Conservation (phyloP, 2,888 invertebrate genomes). For the Eurytoma californica region DNA sequence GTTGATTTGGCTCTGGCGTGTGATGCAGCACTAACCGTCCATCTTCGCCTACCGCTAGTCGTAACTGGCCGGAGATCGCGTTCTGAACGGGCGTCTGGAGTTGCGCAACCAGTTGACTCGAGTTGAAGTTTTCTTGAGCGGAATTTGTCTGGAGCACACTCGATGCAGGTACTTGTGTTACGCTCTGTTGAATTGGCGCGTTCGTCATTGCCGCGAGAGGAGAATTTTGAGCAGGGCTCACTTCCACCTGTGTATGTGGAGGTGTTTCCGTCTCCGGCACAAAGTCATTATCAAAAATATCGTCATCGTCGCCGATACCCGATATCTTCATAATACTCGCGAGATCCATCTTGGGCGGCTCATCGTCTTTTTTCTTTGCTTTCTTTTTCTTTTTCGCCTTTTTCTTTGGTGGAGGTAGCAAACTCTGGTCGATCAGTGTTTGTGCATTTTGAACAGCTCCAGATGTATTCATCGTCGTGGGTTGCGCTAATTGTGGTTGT, state of each 20-base stretch:
- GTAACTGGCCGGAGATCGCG: constrained; percentile 77
- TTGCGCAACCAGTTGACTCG: constrained; percentile 76
- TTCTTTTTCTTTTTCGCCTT: constrained; percentile 78
- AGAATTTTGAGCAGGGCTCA: constrained; percentile 61
- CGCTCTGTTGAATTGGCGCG: constrained; percentile 57
- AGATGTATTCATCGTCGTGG: constrained; percentile 61
- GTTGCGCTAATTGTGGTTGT: constrained; percentile 70
- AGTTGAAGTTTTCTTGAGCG: constrained; percentile 55
- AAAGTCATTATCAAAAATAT: constrained; percentile 75
- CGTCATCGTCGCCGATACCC: constrained; percentile 83
- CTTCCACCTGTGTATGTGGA: constrained; percentile 61
- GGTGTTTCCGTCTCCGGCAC: constrained; percentile 64
- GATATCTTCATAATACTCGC: constrained; percentile 86
- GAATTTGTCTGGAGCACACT: constrained; percentile 39
- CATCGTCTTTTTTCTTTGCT: constrained; percentile 76
- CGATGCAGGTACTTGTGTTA: constrained; percentile 55
- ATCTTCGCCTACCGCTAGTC: constrained; percentile 82
- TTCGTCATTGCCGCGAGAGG: constrained; percentile 46
- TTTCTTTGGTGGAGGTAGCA: constrained; percentile 75
- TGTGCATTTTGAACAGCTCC: constrained; percentile 64
- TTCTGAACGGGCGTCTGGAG: constrained; percentile 75
- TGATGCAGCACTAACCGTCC: constrained; percentile 82
- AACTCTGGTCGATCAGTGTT: constrained; percentile 71
- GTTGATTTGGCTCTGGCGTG: constrained; percentile 76
- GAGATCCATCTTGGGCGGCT: constrained; percentile 79